Base-by-base conservation (phyloP, 2,113 vertebrate genomes). In the Forbesichthys agassizii region DNA sequence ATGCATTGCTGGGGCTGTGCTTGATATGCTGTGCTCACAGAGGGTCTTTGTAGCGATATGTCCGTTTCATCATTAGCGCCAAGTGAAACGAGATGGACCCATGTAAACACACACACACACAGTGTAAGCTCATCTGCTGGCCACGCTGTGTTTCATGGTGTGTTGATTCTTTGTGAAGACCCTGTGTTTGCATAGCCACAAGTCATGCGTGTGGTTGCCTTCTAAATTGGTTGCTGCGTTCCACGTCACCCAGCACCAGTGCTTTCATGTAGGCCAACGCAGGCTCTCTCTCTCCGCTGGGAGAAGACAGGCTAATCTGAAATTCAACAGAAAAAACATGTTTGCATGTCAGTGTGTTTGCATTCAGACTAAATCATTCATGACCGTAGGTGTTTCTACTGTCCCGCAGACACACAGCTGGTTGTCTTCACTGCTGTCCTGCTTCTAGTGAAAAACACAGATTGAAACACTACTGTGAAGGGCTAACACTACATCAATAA, bases 11-110 rank as follows among this genome's bases (percentile, higher is more conserved):
- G 7, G 36, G 36, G 36, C 36, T 42, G 79, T 84, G 84, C 79
- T 86, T 88, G 85, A 91, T 91, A 91, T 86, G 88, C 71, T 65
- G 74, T 18, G 3, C 78, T 86, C 83, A 71, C 81, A 86, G 75
- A 73, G 81, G 84, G 78, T 72, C 83, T 78, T 81, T 85, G 82
- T 84, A 78, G 75, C 65, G 71, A 72, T 88, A 73, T 85, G 75
- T 75, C 79, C 77, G 80, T 85, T 82, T 85, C 79, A 86, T 83
- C 79, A 81, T 78, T 69, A 76, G 69, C 62, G 82, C 69, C 78
- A 77, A 84, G 80, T 82, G 73, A 80, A 82, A 86, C 82, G 83
- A 89, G 82, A 83, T 81, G 87, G 69, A 61, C 74, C 78, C 73
- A 3, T 33, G 59, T 77, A 83, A 82, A 82, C 75, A 75, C 9